Evolutionary conservation across 2,888 invertebrate species (phyloP).

Genomic region (Scaptomyza caliginosa): DNA sequence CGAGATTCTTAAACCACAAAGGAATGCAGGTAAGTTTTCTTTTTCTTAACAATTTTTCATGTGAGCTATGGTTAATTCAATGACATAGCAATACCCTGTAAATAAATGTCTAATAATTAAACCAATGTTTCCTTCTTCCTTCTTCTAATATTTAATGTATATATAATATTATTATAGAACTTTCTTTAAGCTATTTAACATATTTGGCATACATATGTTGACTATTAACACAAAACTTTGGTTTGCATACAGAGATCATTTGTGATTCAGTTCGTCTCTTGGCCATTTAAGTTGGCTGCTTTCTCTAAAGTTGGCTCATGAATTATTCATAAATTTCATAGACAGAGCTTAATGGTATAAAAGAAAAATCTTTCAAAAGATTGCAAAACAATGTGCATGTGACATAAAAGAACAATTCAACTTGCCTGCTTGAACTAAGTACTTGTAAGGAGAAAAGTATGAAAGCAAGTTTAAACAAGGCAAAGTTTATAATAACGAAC

Average conservation of each 20-base stretch:
- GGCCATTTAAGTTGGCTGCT: constrained; percentile 32
- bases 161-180: neutral
- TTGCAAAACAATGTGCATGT: constrained; percentile 30
- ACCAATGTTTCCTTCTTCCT: neutral
- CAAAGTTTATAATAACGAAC: constrained; percentile 57
- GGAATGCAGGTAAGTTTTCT: neutral
- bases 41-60: neutral
- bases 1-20: neutral
- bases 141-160: neutral
- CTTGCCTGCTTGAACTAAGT: constrained; percentile 9
- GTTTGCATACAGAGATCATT: constrained; percentile 28
- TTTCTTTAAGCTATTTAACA: neutral
- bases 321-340: constrained; percentile 63
- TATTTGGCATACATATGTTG: constrained; percentile 1
- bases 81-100: neutral
- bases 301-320: constrained; percentile 62
- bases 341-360: constrained; percentile 28
- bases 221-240: constrained; percentile 12
- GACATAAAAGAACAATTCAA: constrained; percentile 15
- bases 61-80: neutral
- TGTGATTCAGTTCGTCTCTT: constrained; percentile 28
- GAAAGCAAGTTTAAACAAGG: constrained; percentile 50
- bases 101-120: neutral
- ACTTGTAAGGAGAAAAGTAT: constrained; percentile 8
- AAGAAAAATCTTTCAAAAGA: constrained; percentile 32